Conservation (phyloP, 1,140 invertebrate genomes). For the Macrosteles quadrilineatus region DNA sequence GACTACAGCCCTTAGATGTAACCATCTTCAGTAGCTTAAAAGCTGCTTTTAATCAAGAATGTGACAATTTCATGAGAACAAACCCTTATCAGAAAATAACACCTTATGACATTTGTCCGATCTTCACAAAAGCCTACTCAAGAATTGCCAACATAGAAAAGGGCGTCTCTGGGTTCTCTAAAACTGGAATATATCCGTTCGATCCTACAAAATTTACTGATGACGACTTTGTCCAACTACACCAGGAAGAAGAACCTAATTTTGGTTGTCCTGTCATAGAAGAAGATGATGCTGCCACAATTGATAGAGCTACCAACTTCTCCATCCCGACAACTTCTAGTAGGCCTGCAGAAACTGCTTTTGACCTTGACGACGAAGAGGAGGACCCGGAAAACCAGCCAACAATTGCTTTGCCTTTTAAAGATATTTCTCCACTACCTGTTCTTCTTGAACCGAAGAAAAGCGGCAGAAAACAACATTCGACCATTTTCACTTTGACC, state of each 20-base stretch:
- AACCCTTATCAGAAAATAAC: slow-evolving; percentile 45
- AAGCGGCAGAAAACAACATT: not conserved
- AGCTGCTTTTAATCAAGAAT: slow-evolving; percentile 42
- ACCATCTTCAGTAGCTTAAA: slow-evolving; percentile 33
- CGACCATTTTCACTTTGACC: not conserved
- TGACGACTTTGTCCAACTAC: slow-evolving; percentile 9
- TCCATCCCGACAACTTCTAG: not conserved
- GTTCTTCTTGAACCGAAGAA: too few relatives aligned
- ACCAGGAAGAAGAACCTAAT: not conserved
- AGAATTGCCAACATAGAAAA: slow-evolving; percentile 41
- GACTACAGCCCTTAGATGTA: slow-evolving; percentile 28
- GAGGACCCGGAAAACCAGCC: not conserved
- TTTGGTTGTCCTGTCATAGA: not conserved
- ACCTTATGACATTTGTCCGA: slow-evolving; percentile 45
- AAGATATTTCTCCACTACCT: too few relatives aligned
- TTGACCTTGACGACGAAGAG: not conserved
- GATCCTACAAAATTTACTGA: slow-evolving; percentile 1
- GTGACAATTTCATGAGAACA: slow-evolving; percentile 41
- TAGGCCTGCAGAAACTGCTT: not conserved
- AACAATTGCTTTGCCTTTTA: not conserved
- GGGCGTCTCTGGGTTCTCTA: slow-evolving; percentile 31
- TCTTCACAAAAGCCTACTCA: slow-evolving; percentile 44
- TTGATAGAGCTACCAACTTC: not conserved
- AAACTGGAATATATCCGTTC: slow-evolving; percentile 28
- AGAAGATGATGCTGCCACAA: not conserved